Evolutionary conservation across 2,888 invertebrate genomes (phyloP).

Genomic region (Lepas anatifera): DNA sequence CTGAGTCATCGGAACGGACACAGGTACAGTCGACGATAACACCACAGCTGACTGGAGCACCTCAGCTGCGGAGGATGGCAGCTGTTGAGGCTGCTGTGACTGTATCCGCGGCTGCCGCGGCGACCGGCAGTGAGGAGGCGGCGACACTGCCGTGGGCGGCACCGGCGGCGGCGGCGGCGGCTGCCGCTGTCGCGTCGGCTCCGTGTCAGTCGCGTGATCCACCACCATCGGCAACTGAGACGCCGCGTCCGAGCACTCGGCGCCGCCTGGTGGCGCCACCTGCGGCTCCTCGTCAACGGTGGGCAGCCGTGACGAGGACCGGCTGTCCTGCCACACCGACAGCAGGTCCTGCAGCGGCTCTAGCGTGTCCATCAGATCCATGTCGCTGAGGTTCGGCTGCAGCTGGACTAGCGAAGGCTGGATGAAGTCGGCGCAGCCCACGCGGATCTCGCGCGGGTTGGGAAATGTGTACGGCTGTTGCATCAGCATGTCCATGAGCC

Average conservation of each 20-base stretch:
- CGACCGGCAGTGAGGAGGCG: neutral
- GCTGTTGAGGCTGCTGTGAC: neutral
- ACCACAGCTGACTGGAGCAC: neutral
- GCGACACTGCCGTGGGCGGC: slow-evolving; percentile 7
- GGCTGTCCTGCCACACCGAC: slow-evolving; percentile 45
- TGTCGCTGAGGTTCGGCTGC: slow-evolving; percentile 92
- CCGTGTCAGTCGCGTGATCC: neutral
- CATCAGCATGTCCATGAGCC: slow-evolving; percentile 45
- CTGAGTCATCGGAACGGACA: neutral
- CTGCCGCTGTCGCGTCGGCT: slow-evolving; percentile 11
- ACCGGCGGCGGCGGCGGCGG: slow-evolving; percentile 27
- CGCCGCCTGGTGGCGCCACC: neutral
- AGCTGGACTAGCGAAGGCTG: slow-evolving; percentile 94
- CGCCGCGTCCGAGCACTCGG: neutral
- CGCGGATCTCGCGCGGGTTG: slow-evolving; percentile 75
- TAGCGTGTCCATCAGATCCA: slow-evolving; percentile 63
- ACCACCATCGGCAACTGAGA: neutral
- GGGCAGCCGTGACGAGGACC: too few relatives aligned
- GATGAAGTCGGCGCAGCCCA: slow-evolving; percentile 64
- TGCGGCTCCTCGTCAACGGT: slow-evolving; percentile 4
- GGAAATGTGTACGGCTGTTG: slow-evolving; percentile 91
- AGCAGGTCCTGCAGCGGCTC: slow-evolving; percentile 76
- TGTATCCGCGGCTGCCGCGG: neutral
- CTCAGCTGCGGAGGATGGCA: too few relatives aligned
- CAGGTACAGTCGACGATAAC: neutral